Evolutionary conservation across 2,113 vertebrate genomes (phyloP), one percentile per base, ranked within the genome.

Genomic region (Galeopterus variegatus): DNA sequence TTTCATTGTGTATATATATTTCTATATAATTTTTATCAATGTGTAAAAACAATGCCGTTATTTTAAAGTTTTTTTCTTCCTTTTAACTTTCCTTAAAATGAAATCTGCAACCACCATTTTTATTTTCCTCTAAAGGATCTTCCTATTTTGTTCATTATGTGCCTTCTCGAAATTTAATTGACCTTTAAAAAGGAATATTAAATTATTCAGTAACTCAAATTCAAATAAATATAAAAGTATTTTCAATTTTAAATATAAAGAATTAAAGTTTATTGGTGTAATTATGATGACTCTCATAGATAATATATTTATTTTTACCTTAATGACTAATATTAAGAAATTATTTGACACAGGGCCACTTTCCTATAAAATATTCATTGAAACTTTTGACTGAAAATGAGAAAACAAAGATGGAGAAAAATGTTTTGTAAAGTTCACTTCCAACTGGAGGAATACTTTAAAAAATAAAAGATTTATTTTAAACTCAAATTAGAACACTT

Each of bases 101-200:
- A 96, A 93, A 70, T 85, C 60, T 79, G 85, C 36, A 33, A 19
- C 9, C 31, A 82, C 18, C 36, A 6, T 18, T 91, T 90, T 91
- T 48, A 73, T 91, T 86, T 82, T 82, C 12, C 48, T 94, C 24
- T 41, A 76, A 76, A 86, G 48, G 12, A 70, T 1, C 15, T 65
- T 76, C 31, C 50, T 82, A 36, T 72, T 77, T 60, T 82, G 5
- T 88, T 94, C 65, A 50, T 80, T 88, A 80, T 33, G 50, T 79
- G 26, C 26, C 13, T 88, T 88, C 17, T 36, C 79, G 50, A 76
- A 65, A 88, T 52, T 36, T 64, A 86, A 93, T 21, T 73, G 23
- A 93, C 82, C 23, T 65, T 87, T 93, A 64, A 18, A 93, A 87
- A 58, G 45, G 15, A 96, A 36, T 88, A 82, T 56, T 90, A 90